phyloP scores from a whole-genome alignment of 2,888 invertebrate genomes.

The Plebejus argus region DNA sequence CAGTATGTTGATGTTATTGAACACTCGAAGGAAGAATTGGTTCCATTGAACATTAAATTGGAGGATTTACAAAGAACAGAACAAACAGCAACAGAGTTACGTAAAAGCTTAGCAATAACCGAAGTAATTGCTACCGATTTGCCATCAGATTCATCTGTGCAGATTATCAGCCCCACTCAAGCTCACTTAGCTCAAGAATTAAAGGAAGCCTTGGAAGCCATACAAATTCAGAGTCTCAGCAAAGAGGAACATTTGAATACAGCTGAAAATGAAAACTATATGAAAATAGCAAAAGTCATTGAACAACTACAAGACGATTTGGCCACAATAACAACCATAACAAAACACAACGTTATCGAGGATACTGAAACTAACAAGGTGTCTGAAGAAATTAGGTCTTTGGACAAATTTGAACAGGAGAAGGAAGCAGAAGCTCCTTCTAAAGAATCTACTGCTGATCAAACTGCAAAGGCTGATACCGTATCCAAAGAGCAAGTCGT shows the following conservation, averaged over 20 bases:
- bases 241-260: slow-evolving; percentile 50
- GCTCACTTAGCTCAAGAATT: slow-evolving; percentile 53
- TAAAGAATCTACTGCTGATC: background rate
- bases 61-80: slow-evolving; percentile 57
- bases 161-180: slow-evolving; percentile 45
- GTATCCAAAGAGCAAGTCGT: background rate
- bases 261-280: slow-evolving; percentile 36
- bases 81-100: slow-evolving; percentile 57
- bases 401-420: background rate
- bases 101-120: slow-evolving; percentile 49
- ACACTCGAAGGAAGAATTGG: too few species aligned
- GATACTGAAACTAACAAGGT: background rate
- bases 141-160: slow-evolving; percentile 36
- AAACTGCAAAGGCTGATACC: background rate
- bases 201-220: slow-evolving; percentile 52
- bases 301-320: slow-evolving; percentile 9
- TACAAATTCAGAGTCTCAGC: slow-evolving; percentile 57
- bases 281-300: background rate
- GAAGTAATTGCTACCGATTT: slow-evolving; percentile 42
- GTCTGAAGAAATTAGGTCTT: background rate
- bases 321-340: background rate
- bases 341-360: slow-evolving; percentile 40
- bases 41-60: slow-evolving; percentile 46
- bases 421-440: background rate
- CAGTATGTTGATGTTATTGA: too few species aligned